phyloP scores from a whole-genome alignment of 2,797 vertebrate species.

The Hozukius guyotensis region DNA sequence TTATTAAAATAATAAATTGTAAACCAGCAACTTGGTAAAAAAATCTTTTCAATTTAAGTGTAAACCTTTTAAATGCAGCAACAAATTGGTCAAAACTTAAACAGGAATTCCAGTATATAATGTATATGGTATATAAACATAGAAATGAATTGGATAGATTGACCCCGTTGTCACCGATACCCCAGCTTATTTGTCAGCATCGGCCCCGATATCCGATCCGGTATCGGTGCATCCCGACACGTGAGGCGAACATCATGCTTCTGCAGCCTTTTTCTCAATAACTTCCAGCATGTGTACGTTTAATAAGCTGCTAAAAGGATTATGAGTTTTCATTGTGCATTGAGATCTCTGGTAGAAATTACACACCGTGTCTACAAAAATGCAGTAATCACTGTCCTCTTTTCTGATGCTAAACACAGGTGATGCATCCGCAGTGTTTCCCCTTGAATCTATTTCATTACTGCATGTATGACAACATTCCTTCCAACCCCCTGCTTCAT shows the following conservation, averaged over 20 bases:
- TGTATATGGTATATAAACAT: too few relatives aligned
- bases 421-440: slow-evolving; percentile 25
- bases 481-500: slow-evolving; percentile 34
- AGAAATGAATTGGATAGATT: too few relatives aligned
- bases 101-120: too few relatives aligned
- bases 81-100: too few relatives aligned
- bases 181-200: too few relatives aligned
- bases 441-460: slow-evolving; percentile 58
- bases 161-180: too few relatives aligned
- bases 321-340: slow-evolving; percentile 34
- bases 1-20: too few relatives aligned
- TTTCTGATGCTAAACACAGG: slow-evolving; percentile 55
- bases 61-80: too few relatives aligned
- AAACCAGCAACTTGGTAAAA: too few relatives aligned
- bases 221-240: not conserved
- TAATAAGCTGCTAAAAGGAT: slow-evolving; percentile 46
- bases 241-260: not conserved
- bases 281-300: slow-evolving; percentile 19
- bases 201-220: too few relatives aligned
- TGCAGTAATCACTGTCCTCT: slow-evolving; percentile 46
- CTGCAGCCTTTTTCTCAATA: slow-evolving; percentile 3
- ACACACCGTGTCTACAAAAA: slow-evolving; percentile 3
- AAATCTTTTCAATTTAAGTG: too few relatives aligned
- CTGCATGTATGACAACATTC: slow-evolving; percentile 50
- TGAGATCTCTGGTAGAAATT: slow-evolving; percentile 35